Conservation (phyloP, 37 sponge, comb jelly and placozoan genomes). For the Aphrocallistes beatrix region DNA sequence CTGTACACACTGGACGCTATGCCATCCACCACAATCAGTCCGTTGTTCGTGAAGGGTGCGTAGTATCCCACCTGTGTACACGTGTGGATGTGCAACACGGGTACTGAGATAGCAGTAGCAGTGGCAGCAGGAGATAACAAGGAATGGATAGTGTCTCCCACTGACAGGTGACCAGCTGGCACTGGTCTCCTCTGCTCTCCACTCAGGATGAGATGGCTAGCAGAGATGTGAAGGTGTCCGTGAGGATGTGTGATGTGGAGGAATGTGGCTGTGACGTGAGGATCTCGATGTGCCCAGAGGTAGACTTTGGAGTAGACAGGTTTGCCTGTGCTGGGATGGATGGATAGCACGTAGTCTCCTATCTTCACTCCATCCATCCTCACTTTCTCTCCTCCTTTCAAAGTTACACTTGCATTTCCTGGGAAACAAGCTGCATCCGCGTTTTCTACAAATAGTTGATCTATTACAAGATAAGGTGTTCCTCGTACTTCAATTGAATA, state of each 20-base stretch:
- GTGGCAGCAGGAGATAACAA: background rate
- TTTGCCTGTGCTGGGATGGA: background rate
- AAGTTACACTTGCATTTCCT: background rate
- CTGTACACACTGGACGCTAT: constrained; percentile 14
- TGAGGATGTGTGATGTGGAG: constrained; percentile 19
- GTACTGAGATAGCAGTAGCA: background rate
- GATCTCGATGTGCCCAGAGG: constrained; percentile 3
- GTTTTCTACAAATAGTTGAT: background rate
- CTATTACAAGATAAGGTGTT: background rate
- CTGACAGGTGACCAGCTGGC: background rate
- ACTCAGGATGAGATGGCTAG: constrained; percentile 10
- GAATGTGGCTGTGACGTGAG: constrained; percentile 19
- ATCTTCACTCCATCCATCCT: constrained; percentile 16
- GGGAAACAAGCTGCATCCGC: background rate
- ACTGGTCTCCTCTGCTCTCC: constrained; percentile 11
- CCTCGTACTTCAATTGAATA: background rate
- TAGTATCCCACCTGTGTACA: constrained; percentile 10
- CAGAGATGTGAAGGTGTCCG: constrained; percentile 19
- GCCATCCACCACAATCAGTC: constrained; percentile 14
- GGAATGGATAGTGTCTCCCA: constrained; percentile 13
- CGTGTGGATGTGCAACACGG: background rate
- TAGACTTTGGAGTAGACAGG: constrained; percentile 14
- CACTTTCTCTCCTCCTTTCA: constrained; percentile 1
- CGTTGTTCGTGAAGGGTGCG: constrained; percentile 15
- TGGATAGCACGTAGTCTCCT: constrained; percentile 14